phyloP scores from a whole-genome alignment of 2,888 invertebrate species.

The Drosophila rellima region DNA sequence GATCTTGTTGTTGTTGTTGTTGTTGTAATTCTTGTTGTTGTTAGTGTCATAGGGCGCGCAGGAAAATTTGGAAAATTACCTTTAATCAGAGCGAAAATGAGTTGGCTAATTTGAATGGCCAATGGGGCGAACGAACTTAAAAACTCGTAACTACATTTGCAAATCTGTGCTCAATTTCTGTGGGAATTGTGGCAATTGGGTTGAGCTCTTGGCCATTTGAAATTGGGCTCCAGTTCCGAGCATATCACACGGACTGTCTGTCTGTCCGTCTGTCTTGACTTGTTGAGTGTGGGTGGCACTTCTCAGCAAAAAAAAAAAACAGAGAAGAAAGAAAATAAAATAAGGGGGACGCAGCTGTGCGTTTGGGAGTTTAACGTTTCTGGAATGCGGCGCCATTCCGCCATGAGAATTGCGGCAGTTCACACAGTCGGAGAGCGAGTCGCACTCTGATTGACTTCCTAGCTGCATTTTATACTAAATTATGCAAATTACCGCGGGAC shows the following conservation, averaged over 20 bases:
- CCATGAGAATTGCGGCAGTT: conserved; percentile 60
- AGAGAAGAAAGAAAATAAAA: too few species aligned
- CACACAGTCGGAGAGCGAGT: conserved; percentile 44
- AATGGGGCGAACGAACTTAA: conserved; percentile 27
- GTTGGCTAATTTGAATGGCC: conserved; percentile 66
- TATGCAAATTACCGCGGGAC: conserved; percentile 60
- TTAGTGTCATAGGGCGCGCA: conserved; percentile 65
- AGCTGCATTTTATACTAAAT: conserved; percentile 44
- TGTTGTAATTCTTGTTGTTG: conserved; percentile 48
- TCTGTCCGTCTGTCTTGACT: neutral
- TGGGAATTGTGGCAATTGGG: conserved; percentile 45
- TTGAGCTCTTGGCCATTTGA: conserved; percentile 35
- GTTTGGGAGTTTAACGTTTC: conserved; percentile 24
- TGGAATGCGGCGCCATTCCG: conserved; percentile 57
- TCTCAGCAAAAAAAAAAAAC: neutral
- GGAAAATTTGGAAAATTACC: conserved; percentile 74
- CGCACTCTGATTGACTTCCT: conserved; percentile 49
- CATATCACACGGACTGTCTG: conserved; percentile 10
- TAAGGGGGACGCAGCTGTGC: conserved; percentile 47
- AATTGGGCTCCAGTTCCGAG: conserved; percentile 44
- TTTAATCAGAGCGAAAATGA: conserved; percentile 80
- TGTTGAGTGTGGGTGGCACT: conserved; percentile 26
- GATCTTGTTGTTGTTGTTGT: conserved; percentile 29
- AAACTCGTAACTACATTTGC: conserved; percentile 11
- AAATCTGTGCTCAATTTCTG: conserved; percentile 26